Evolutionary conservation across 2,113 vertebrate species (phyloP), one percentile per base, ranked within the genome.

Genomic region (Cyprinodon brontotheroides): DNA sequence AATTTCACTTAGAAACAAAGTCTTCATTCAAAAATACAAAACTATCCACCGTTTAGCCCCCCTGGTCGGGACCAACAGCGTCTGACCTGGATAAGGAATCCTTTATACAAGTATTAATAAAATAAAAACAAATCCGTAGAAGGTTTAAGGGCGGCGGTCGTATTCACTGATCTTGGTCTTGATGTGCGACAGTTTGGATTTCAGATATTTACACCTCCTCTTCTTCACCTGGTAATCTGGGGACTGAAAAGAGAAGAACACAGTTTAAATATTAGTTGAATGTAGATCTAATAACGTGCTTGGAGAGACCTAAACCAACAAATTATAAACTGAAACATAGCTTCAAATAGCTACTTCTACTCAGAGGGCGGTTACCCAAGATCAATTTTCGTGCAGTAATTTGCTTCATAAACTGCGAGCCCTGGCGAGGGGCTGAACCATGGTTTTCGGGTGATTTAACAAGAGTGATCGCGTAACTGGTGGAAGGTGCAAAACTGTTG

Each of bases 91-190:
- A 20, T 20, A 57, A 57, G 50, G n/a, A 20, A 57, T 57, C 20
- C 50, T 57, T 57, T 4, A 20, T 57, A n/a, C 20, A 57, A 20
- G 36, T 37, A 38, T 62, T 62, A 62, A 38, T 37, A 14, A 62
- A 62, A 62, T 10, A 15, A 10, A 11, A 47, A 14, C n/a, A 57
- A 67, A 15, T 69, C n/a, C 39, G 67, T 37, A 62, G n/a, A 72
- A 10, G 57, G 45, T 72, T 94, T 78, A 95, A 0, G 85, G 82
- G 59, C 93, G 87, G 57, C 72, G 91, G 70, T 98, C 97, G 37
- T 96, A 97, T 57, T 97, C 94, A 10, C 87, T 93, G 82, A 98
- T 95, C 93, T 91, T 96, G 74, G 74, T 93, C 90, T 98, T 98
- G 90, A 97, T 93, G 82, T 97, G 94, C 0, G 96, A 95, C 67